phyloP scores from a whole-genome alignment of 2,888 invertebrate genomes.

The Ceraclea dissimilis region DNA sequence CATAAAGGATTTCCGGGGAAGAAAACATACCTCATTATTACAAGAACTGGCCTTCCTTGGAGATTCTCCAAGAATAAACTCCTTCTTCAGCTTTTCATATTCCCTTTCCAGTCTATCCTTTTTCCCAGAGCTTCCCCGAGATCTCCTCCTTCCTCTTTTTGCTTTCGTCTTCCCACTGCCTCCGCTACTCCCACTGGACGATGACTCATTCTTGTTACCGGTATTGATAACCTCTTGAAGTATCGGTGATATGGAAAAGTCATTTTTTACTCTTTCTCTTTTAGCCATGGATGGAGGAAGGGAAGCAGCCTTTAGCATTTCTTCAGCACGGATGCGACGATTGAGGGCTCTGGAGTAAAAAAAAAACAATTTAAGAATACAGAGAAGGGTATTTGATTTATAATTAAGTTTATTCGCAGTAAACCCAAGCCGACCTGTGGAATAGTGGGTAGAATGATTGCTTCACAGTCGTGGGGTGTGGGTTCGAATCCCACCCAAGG shows the following conservation, averaged over 20 bases:
- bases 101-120: constrained; percentile 15
- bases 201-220: neutral
- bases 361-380: too few species aligned
- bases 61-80: constrained; percentile 12
- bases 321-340: constrained; percentile 61
- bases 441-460: too few species aligned
- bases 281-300: constrained; percentile 63
- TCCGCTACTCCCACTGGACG: neutral
- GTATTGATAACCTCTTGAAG: neutral
- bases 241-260: constrained; percentile 6
- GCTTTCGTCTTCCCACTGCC: constrained; percentile 7
- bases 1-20: neutral
- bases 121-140: constrained; percentile 1
- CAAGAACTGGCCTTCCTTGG: constrained; percentile 6
- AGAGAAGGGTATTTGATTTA: too few species aligned
- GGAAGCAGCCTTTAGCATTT: constrained; percentile 57
- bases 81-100: constrained; percentile 17
- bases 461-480: too few species aligned
- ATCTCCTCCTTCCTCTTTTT: constrained; percentile 10
- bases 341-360: constrained; percentile 52
- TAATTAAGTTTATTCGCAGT: too few species aligned
- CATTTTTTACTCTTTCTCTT: constrained; percentile 39
- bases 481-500: too few species aligned
- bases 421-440: neutral
- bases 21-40: neutral